Evolutionary conservation across 2,888 invertebrate genomes (phyloP).

Genomic region (Pyrocoelia pectoralis): DNA sequence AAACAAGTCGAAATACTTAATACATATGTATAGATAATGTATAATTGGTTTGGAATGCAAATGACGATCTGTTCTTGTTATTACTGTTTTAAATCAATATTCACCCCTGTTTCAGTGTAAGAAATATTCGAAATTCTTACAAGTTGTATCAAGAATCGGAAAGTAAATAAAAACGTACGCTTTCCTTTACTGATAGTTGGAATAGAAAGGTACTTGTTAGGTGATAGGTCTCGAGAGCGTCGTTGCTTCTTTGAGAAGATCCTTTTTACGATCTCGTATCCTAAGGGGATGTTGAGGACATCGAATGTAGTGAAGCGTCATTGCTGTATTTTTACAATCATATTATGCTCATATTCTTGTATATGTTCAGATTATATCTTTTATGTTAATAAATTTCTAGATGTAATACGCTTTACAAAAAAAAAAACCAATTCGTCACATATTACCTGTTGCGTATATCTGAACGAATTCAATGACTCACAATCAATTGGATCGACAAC

Average conservation of each 20-base stretch:
- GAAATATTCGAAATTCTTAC: neutral
- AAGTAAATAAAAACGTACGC: slow-evolving; percentile 9
- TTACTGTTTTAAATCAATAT: neutral
- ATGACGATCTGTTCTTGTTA: no score
- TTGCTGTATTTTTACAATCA: slow-evolving; percentile 13
- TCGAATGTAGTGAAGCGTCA: slow-evolving; percentile 6
- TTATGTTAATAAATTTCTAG: no score
- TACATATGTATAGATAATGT: no score
- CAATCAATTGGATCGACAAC: slow-evolving; percentile 27
- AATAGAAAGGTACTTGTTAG: slow-evolving; percentile 21
- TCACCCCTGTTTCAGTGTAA: neutral
- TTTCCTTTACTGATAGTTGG: slow-evolving; percentile 15
- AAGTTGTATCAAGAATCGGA: neutral
- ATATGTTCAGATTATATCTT: neutral
- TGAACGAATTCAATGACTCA: slow-evolving; percentile 11
- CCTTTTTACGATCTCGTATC: slow-evolving; percentile 17
- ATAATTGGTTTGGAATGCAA: no score
- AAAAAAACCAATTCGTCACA: neutral
- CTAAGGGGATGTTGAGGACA: slow-evolving; percentile 9
- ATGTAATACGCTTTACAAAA: no score
- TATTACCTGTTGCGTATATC: neutral
- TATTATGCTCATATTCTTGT: neutral
- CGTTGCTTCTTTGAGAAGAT: slow-evolving; percentile 18
- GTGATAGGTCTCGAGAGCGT: slow-evolving; percentile 19
- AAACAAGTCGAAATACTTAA: no score